A percentile compares a stretch with the other conserved stretches of the same genome.
Evolutionary conservation across 2,113 vertebrate species (phyloP).

Genomic region (Prinia subflava): DNA sequence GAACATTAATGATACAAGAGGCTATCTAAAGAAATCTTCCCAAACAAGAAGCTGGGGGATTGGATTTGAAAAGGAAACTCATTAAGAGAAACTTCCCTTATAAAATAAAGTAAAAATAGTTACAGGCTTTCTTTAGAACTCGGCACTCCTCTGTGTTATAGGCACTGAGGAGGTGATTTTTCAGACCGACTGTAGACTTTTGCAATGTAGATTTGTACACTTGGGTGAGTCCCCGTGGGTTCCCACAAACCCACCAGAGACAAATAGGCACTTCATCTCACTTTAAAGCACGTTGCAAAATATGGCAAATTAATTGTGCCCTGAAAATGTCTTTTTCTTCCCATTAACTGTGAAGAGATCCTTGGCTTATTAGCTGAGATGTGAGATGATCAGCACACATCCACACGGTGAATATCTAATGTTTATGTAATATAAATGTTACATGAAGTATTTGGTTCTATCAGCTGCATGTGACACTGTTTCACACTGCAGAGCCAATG

Average conservation of each 20-base stretch:
- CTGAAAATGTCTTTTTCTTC: conserved; percentile 45
- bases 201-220: conserved; percentile 16
- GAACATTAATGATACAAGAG: conserved; percentile 19
- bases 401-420: background rate
- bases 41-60: conserved; percentile 25
- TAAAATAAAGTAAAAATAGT: conserved; percentile 34
- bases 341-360: background rate
- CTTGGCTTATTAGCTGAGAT: background rate
- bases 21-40: conserved; percentile 20
- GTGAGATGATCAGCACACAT: background rate
- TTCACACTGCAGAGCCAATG: background rate
- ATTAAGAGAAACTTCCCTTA: conserved; percentile 26
- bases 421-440: background rate
- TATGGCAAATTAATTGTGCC: conserved; percentile 39
- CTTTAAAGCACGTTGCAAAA: background rate
- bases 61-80: conserved; percentile 34
- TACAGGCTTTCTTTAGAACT: background rate
- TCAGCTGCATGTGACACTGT: background rate
- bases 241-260: background rate
- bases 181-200: background rate
- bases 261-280: background rate
- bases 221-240: background rate
- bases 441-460: background rate
- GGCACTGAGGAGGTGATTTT: conserved; percentile 15
- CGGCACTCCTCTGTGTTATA: background rate